Evolutionary conservation across 2,888 invertebrate genomes (phyloP), one percentile per base, ranked within the genome.

Genomic region (Notocelia uddmanniana): DNA sequence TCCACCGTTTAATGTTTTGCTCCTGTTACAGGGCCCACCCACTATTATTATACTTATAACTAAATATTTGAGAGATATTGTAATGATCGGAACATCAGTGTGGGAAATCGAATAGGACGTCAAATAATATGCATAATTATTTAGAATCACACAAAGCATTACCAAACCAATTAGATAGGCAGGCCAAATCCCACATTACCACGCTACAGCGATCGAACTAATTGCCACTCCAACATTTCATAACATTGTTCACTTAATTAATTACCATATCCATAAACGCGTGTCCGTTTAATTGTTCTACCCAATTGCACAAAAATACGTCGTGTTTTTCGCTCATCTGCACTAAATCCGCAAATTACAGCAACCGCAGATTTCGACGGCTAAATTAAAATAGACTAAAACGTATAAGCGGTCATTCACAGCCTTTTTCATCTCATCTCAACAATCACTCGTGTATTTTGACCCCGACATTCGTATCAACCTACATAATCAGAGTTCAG

Each of bases 341-440:
- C 63, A 48, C 84, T 80, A 83, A 83, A 86, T 88, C 89, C 89
- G 82, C 86, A 80, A 87, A 91, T 92, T 90, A 90, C 82, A 82
- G 83, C 76, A 69, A 83, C 88, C 85, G 80, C 86, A 80, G 82
- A 81, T 84, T 85, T 85, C 82, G 82, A 85, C 15, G 80, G 80
- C 83, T 84, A 80, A 84, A 87, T 89, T 85, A 45, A 26, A 68
- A 62, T 57, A 18, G 26, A 57, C 26, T 57, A 62, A 37, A 68
- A 62, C 31, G 15, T 41, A 41, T 54, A 1, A 2, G 45, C 21
- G 26, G 13, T 26, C 6, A n/a, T 41, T 41, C n/a, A 41, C 41
- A 41, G 15, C 41, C 15, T 15, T 15, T 41, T 41, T 15, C 15
- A 5, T 13, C 41, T 15, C 15, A 41, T 15, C 0, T 41, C n/a